These are phyloP conservation scores for Epistrophe grossulariae DNA, from an alignment of 2,888 invertebrate species.

Conservation along the genomic window DNA sequence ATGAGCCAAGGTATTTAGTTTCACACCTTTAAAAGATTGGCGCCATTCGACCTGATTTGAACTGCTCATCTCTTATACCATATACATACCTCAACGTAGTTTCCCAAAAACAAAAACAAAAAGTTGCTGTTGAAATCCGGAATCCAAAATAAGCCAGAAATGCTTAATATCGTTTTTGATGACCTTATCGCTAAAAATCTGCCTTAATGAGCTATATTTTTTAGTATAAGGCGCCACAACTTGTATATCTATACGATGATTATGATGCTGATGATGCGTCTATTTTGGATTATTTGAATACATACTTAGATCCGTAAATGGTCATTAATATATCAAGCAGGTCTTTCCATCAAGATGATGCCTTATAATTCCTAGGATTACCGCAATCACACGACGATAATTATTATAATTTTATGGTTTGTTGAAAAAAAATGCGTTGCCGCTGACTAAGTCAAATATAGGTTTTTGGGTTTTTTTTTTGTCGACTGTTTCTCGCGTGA, in stretches of 20 bases:
- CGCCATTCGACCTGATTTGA: slow-evolving; percentile 58
- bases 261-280: slow-evolving; percentile 16
- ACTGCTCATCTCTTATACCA: slow-evolving; percentile 13
- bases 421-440: slow-evolving; percentile 33
- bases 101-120: slow-evolving; percentile 12
- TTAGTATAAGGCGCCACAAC: slow-evolving; percentile 35
- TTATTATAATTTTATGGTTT: slow-evolving; percentile 50
- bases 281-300: slow-evolving; percentile 27
- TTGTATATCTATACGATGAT: background rate
- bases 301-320: slow-evolving; percentile 53
- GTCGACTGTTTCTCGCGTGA: background rate
- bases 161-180: slow-evolving; percentile 27
- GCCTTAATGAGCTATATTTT: slow-evolving; percentile 37
- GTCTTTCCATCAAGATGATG: slow-evolving; percentile 45
- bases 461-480: slow-evolving; percentile 10
- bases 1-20: slow-evolving; percentile 48
- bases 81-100: background rate
- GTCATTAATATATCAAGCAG: slow-evolving; percentile 40
- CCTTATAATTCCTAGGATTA: slow-evolving; percentile 52
- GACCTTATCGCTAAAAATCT: slow-evolving; percentile 44
- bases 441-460: slow-evolving; percentile 12
- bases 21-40: slow-evolving; percentile 65
- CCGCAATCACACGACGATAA: slow-evolving; percentile 30
- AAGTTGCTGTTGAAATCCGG: slow-evolving; percentile 51
- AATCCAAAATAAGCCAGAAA: slow-evolving; percentile 59